These are phyloP conservation scores for Tympanoctomys barrerae DNA, from an alignment of 2,797 vertebrate genomes.

Conservation along the genomic window DNA sequence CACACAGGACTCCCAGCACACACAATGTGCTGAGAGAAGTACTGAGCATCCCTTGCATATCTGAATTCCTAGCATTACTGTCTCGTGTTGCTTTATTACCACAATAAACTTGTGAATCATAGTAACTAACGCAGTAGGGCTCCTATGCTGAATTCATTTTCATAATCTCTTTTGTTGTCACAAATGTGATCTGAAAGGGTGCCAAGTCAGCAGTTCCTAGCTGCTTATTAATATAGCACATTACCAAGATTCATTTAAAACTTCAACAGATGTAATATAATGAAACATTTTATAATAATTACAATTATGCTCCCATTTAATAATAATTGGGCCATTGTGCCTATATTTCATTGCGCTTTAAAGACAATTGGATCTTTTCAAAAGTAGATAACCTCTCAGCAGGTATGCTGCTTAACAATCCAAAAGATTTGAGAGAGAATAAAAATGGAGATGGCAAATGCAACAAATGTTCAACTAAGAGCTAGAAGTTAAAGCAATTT, in stretches of 20 bases:
- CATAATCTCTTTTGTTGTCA: conserved; percentile 88
- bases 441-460: conserved; percentile 73
- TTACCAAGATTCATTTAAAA: conserved; percentile 86
- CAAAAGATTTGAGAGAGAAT: conserved; percentile 80
- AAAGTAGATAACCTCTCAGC: conserved; percentile 84
- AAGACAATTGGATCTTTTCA: conserved; percentile 84
- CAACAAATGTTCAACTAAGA: conserved; percentile 81
- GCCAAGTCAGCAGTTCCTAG: conserved; percentile 89
- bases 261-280: conserved; percentile 88
- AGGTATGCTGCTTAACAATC: conserved; percentile 84
- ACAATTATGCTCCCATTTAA: conserved; percentile 89
- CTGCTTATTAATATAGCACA: conserved; percentile 87
- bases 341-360: conserved; percentile 85
- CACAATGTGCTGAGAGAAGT: conserved; percentile 84
- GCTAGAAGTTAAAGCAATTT: conserved; percentile 31
- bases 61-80: conserved; percentile 82
- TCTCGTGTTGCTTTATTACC: conserved; percentile 89
- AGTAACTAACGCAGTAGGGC: conserved; percentile 86
- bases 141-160: conserved; percentile 88
- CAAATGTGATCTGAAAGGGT: conserved; percentile 87
- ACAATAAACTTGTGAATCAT: conserved; percentile 90
- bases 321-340: conserved; percentile 87
- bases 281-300: conserved; percentile 89
- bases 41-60: conserved; percentile 83
- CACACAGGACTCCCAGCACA: conserved; percentile 76